Conservation (phyloP, 2,797 vertebrate species). For the Streptopelia turtur region DNA sequence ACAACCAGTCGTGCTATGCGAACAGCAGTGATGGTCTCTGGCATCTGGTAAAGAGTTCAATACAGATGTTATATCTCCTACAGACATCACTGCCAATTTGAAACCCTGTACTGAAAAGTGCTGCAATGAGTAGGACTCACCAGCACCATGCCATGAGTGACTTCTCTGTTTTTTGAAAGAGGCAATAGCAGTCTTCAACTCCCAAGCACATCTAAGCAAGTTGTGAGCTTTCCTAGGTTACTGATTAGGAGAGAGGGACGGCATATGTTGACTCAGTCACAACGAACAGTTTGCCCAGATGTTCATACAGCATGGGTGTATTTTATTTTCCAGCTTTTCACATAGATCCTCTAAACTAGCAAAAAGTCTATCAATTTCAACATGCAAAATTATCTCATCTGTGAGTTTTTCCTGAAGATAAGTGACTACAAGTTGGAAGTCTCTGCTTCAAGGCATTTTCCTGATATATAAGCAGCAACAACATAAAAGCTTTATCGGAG, state of each 20-base stretch:
- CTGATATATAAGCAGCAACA: neutral
- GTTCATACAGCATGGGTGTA: neutral
- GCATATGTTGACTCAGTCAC: neutral
- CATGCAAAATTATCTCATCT: neutral
- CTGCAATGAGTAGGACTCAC: neutral
- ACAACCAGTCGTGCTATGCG: rapidly evolving
- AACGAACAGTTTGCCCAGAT: neutral
- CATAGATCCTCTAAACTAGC: neutral
- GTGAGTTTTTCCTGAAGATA: neutral
- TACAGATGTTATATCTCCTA: neutral
- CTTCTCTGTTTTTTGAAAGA: neutral
- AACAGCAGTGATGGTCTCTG: neutral
- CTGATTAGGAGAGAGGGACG: neutral
- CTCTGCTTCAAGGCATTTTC: neutral
- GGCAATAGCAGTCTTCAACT: neutral
- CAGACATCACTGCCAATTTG: neutral
- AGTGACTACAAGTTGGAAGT: neutral
- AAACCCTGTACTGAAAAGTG: neutral
- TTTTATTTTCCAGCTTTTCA: neutral
- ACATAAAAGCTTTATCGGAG: neutral
- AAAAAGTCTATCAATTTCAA: neutral
- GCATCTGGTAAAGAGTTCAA: neutral
- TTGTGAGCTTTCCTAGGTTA: neutral
- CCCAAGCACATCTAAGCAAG: neutral
- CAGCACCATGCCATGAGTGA: neutral